These are phyloP conservation scores for Neoarius graeffei DNA, from an alignment of 2,113 vertebrate species.

Conservation along the genomic window DNA sequence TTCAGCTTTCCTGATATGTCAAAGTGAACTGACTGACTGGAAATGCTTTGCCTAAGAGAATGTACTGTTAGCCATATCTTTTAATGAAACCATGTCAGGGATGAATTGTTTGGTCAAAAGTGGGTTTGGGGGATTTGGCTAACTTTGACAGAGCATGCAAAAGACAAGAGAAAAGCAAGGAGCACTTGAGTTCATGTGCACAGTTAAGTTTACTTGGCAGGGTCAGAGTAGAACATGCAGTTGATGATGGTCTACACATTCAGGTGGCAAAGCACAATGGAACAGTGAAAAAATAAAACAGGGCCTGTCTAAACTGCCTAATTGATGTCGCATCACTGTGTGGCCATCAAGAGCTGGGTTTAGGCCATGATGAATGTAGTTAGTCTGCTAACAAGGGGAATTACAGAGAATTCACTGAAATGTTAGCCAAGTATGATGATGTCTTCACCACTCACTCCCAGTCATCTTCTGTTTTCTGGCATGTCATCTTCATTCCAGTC, in stretches of 20 bases:
- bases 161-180: background rate
- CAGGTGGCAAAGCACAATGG: slow-evolving; percentile 36
- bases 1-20: background rate
- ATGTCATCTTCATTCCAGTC: slow-evolving; percentile 26
- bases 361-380: slow-evolving; percentile 29
- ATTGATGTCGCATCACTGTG: slow-evolving; percentile 17
- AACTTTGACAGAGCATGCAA: slow-evolving; percentile 20
- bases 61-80: background rate
- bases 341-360: slow-evolving; percentile 1
- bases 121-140: background rate
- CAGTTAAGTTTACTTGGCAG: background rate
- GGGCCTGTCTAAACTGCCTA: slow-evolving; percentile 4
- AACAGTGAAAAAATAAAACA: slow-evolving; percentile 21
- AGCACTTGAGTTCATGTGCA: background rate
- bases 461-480: slow-evolving; percentile 37
- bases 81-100: slow-evolving; percentile 24
- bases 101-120: slow-evolving; percentile 11
- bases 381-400: slow-evolving; percentile 39
- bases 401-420: slow-evolving; percentile 32
- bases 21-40: background rate
- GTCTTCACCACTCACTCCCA: slow-evolving; percentile 17
- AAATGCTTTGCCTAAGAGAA: background rate
- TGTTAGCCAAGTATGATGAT: slow-evolving; percentile 37
- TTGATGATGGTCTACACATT: slow-evolving; percentile 16
- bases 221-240: background rate